Percentiles rank a stretch among this genome's conserved stretches.
Conservation (phyloP, 2,113 vertebrate genomes). For the Epinephelus cyanopodus region DNA sequence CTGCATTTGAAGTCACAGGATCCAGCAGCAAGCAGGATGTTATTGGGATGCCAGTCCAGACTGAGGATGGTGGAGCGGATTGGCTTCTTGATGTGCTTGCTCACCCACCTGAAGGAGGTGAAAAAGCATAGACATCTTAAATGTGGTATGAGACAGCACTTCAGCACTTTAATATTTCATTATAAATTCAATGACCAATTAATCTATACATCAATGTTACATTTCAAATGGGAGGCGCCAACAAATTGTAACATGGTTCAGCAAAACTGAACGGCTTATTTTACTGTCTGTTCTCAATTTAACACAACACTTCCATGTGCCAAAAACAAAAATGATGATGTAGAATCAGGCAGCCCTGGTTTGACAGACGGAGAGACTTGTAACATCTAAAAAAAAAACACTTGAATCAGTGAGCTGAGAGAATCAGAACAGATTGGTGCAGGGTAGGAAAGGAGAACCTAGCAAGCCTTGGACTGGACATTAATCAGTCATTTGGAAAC, state of each 20-base stretch:
- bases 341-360: not conserved
- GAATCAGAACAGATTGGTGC: not conserved
- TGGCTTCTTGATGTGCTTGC: slow-evolving; percentile 99
- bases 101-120: slow-evolving; percentile 92
- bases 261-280: not conserved
- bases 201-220: not conserved
- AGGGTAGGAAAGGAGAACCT: not conserved
- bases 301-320: not conserved
- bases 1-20: slow-evolving; percentile 99
- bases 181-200: not conserved
- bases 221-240: not conserved
- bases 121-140: not conserved
- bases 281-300: not conserved
- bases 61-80: slow-evolving; percentile 98
- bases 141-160: not conserved
- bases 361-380: not conserved
- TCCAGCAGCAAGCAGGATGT: slow-evolving; percentile 96
- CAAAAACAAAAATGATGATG: not conserved
- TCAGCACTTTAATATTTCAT: not conserved
- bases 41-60: slow-evolving; percentile 99
- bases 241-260: not conserved
- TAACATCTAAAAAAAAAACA: not conserved
- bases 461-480: not conserved
- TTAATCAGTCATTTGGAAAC: slow-evolving; percentile 7
- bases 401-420: not conserved